Percentiles rank a stretch among this genome's conserved stretches.
These are phyloP conservation scores for Corydoras maculifer DNA, from an alignment of 2,113 vertebrate genomes.

Conservation along the genomic window DNA sequence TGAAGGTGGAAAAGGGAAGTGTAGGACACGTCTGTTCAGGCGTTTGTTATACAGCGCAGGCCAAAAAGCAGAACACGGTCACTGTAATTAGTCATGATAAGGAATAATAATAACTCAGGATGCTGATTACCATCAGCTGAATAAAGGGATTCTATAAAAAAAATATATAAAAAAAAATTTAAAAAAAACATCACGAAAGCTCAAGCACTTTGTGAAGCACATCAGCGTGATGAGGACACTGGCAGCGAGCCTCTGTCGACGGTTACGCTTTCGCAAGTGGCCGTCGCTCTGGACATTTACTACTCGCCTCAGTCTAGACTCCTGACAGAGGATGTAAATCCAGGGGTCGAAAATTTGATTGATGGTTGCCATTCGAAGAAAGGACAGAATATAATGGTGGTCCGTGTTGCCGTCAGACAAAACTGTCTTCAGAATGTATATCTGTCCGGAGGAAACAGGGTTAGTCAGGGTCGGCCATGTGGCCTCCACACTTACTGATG, in stretches of 20 bases:
- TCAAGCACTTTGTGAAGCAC: slow-evolving; percentile 7
- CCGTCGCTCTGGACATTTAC: background rate
- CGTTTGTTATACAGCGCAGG: too few relatives aligned
- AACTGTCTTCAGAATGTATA: slow-evolving; percentile 64
- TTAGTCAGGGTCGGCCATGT: slow-evolving; percentile 15
- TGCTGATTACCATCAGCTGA: background rate
- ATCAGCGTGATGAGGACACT: background rate
- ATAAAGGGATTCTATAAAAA: background rate
- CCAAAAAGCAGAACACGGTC: too few relatives aligned
- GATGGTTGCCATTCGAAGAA: slow-evolving; percentile 79
- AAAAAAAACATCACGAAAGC: background rate
- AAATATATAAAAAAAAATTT: background rate
- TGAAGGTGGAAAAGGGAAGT: too few relatives aligned
- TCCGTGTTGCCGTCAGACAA: slow-evolving; percentile 45
- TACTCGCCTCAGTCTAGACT: slow-evolving; percentile 62
- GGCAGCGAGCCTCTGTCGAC: background rate
- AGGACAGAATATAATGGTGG: slow-evolving; percentile 63
- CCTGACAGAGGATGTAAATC: slow-evolving; percentile 86
- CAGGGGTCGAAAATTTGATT: slow-evolving; percentile 94
- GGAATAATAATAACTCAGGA: background rate
- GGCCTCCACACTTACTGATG: slow-evolving; percentile 8
- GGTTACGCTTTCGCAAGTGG: background rate
- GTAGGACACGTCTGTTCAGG: too few relatives aligned
- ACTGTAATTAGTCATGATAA: too few relatives aligned
- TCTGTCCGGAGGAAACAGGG: slow-evolving; percentile 59